A percentile compares a stretch with the other conserved stretches of the same genome.
Conservation (phyloP, 53 echinoderm and acorn worm species). For the Henricia sp. region DNA sequence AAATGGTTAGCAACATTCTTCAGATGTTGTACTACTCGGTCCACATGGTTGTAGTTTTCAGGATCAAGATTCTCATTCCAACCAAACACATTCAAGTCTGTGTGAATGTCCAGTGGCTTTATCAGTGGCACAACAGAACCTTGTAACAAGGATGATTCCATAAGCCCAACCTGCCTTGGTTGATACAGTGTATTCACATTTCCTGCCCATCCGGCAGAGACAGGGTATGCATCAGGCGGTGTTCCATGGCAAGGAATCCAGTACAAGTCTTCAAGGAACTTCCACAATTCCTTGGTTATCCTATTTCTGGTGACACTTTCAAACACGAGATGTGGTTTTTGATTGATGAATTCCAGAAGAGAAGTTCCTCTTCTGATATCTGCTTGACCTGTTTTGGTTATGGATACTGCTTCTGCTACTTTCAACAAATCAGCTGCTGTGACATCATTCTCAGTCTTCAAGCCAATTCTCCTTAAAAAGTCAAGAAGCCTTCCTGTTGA, state of each 20-base stretch:
- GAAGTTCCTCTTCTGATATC: slow-evolving; percentile 9
- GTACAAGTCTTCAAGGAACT: slow-evolving; percentile 1
- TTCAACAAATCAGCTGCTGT: slow-evolving; percentile 15
- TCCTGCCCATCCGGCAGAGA: slow-evolving; percentile 33
- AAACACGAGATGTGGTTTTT: slow-evolving; percentile 20
- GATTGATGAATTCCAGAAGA: slow-evolving; percentile 39
- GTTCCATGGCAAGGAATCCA: slow-evolving; percentile 56
- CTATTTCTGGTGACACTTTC: neutral
- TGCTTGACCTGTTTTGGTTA: neutral
- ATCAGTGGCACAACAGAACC: slow-evolving; percentile 52
- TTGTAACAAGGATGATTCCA: neutral
- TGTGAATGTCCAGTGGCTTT: neutral
- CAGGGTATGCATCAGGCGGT: slow-evolving; percentile 45
- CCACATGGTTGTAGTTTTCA: neutral
- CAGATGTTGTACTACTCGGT: slow-evolving; percentile 21
- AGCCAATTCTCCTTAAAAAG: slow-evolving; percentile 33
- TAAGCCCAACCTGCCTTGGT: slow-evolving; percentile 4
- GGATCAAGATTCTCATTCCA: slow-evolving; percentile 7
- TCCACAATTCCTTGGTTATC: neutral
- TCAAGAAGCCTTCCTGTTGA: neutral
- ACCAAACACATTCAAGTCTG: slow-evolving; percentile 12
- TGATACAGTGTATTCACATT: slow-evolving; percentile 11
- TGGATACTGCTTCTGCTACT: slow-evolving; percentile 30
- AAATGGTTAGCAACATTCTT: neutral
- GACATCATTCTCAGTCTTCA: slow-evolving; percentile 23